Conservation (phyloP, 92 coral and sea anemone species). For the Zoanthus sociatus region DNA sequence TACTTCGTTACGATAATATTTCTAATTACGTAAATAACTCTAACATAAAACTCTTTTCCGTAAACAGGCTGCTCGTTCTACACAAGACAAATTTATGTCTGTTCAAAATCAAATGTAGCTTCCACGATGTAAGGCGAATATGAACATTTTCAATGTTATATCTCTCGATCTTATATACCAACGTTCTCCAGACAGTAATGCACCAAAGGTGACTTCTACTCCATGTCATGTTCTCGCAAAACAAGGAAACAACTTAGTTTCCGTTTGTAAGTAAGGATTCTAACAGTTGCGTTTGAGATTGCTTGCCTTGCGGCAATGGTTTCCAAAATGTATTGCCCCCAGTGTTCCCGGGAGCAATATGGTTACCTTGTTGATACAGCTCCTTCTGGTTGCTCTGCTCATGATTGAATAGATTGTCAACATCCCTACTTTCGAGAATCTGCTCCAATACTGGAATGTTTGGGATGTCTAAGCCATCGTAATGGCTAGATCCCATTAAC, state of each 20-base stretch:
- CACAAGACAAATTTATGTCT: not conserved
- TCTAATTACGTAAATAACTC: not conserved
- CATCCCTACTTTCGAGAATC: not conserved
- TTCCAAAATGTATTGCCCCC: not conserved
- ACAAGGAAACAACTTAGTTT: conserved; percentile 2
- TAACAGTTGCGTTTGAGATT: conserved; percentile 8
- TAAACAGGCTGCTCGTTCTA: not conserved
- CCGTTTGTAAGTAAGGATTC: conserved; percentile 18
- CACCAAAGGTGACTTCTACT: not conserved
- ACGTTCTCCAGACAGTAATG: not conserved
- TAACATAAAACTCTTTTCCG: not conserved
- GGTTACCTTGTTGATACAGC: not conserved
- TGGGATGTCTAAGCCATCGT: conserved; percentile 10
- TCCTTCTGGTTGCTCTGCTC: not conserved
- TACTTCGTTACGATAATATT: not conserved
- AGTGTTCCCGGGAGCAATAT: not conserved
- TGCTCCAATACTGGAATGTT: conserved; percentile 32
- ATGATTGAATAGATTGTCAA: not conserved
- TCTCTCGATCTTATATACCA: not conserved
- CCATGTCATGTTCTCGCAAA: not conserved
- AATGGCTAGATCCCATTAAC: not conserved
- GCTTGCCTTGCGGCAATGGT: conserved; percentile 10
- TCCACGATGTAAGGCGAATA: not conserved
- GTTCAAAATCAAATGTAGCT: not conserved
- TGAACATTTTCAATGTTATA: no score